Evolutionary conservation across 1,140 invertebrate species (phyloP).

Genomic region (Diorhabda sublineata): DNA sequence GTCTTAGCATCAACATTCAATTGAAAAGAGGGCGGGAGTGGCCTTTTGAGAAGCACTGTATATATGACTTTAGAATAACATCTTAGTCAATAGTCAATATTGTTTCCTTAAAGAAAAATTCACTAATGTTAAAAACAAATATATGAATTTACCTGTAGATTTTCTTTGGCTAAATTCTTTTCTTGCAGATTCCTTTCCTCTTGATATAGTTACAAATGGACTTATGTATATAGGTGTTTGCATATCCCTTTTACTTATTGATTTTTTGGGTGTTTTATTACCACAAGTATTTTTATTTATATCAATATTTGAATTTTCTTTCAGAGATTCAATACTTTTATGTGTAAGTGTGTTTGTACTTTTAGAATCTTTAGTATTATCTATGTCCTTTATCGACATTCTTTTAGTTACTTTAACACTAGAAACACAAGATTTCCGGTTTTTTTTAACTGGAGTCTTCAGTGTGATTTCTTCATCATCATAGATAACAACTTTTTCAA

Average conservation of each 20-base stretch:
- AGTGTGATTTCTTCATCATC: constrained; percentile 14
- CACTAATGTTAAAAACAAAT: no score
- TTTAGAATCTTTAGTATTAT: background rate
- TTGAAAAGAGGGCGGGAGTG: no score
- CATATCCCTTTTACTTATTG: background rate
- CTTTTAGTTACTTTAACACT: background rate
- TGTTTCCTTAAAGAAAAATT: no score
- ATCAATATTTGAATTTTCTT: background rate
- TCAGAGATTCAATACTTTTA: background rate
- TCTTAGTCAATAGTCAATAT: no score
- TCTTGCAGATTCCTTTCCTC: constrained; percentile 38
- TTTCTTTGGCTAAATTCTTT: constrained; percentile 31
- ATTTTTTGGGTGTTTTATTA: background rate
- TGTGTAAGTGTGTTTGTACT: background rate
- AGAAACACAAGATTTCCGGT: background rate
- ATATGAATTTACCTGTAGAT: constrained; percentile 6
- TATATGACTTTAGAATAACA: no score
- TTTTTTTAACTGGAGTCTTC: constrained; percentile 10
- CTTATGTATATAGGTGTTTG: constrained; percentile 31
- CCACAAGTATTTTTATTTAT: background rate
- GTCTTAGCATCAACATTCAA: no score
- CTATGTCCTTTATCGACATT: background rate
- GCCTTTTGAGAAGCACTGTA: no score
- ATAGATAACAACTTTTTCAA: constrained; percentile 9
- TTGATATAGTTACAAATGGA: constrained; percentile 42